Conservation (phyloP, 2,888 invertebrate genomes). For the Lasioglossum lativentre region DNA sequence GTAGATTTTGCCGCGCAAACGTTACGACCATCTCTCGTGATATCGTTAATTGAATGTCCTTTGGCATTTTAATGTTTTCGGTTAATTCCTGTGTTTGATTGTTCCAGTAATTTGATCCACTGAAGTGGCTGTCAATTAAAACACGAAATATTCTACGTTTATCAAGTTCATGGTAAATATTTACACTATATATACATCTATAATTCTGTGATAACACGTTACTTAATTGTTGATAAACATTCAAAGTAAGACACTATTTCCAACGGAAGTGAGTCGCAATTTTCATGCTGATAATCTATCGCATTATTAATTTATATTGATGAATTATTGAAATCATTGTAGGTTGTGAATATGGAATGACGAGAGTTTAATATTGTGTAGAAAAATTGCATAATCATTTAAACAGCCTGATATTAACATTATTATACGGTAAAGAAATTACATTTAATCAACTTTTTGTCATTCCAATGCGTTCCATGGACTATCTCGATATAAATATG, state of each 20-base stretch:
- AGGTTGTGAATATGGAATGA: neutral
- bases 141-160: neutral
- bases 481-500: neutral
- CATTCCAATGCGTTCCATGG: neutral
- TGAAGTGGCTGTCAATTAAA: neutral
- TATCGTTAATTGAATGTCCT: constrained; percentile 70
- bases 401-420: neutral
- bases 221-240: constrained; percentile 3
- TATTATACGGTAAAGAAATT: constrained; percentile 4
- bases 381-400: neutral
- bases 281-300: neutral
- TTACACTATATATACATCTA: neutral
- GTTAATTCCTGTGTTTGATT: constrained; percentile 12
- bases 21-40: constrained; percentile 65
- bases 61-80: constrained; percentile 29
- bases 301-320: neutral
- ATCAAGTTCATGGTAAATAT: neutral
- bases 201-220: constrained; percentile 3
- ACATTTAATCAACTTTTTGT: neutral
- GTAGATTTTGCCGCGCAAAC: constrained; percentile 82
- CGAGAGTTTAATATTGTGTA: neutral
- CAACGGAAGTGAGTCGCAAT: neutral
- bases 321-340: neutral
- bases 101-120: neutral
- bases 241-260: neutral